Conservation (phyloP, 2,888 invertebrate genomes). For the Platycnemis pennipes region DNA sequence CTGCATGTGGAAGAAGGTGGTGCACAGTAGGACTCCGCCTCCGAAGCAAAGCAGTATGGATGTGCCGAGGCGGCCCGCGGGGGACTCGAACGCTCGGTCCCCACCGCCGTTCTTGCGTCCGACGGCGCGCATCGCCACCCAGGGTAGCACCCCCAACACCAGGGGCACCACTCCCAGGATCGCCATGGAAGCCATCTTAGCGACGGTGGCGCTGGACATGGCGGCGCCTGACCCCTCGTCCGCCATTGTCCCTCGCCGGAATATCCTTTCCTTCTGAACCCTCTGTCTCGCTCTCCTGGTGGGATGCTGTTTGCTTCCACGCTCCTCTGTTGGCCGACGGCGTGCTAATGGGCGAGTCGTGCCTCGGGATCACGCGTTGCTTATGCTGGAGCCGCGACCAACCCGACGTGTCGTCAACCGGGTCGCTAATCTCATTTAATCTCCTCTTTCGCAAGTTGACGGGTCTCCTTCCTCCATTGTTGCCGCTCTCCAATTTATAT, state of each 20-base stretch:
- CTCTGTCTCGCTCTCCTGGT: neutral
- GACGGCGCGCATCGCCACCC: neutral
- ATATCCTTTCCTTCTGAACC: too few species aligned
- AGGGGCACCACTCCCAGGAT: conserved; percentile 89
- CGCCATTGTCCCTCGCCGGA: neutral
- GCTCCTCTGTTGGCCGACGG: too few species aligned
- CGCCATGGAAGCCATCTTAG: conserved; percentile 90
- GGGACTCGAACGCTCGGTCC: neutral
- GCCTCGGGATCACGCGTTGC: too few species aligned
- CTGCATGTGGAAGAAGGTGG: conserved; percentile 90
- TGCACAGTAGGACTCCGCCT: conserved; percentile 91
- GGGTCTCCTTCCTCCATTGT: too few species aligned
- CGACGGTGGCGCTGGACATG: conserved; percentile 81
- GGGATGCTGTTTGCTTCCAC: too few species aligned
- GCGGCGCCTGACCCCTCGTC: conserved; percentile 75
- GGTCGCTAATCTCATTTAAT: too few species aligned
- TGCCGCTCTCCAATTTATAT: too few species aligned
- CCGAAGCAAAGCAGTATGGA: conserved; percentile 88
- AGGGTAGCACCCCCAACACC: conserved; percentile 87
- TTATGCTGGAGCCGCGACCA: too few species aligned
- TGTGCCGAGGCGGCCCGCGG: neutral
- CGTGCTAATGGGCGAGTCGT: too few species aligned
- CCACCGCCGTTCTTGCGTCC: neutral
- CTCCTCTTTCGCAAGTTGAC: too few species aligned
- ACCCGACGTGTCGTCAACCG: too few species aligned